These are phyloP conservation scores for Drosophila lacicola DNA, from an alignment of 2,888 invertebrate species.

Conservation along the genomic window DNA sequence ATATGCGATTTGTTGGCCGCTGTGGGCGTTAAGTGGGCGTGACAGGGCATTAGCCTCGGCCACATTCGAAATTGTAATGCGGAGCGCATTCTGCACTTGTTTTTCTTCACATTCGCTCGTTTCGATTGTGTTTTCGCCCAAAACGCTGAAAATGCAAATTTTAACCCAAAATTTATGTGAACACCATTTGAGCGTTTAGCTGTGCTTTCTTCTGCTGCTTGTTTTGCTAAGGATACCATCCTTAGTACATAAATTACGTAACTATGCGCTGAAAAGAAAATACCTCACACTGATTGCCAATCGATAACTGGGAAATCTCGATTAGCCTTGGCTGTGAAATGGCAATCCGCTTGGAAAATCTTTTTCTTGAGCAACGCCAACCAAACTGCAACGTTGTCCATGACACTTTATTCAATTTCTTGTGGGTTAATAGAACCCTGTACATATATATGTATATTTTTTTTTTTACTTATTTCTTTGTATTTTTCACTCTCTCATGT, in stretches of 20 bases:
- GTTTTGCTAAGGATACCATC: constrained; percentile 2
- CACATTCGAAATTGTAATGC: constrained; percentile 35
- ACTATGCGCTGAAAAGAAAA: constrained; percentile 6
- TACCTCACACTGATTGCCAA: constrained; percentile 2
- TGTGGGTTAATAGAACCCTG: constrained; percentile 17
- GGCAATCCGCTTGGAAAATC: constrained; percentile 8
- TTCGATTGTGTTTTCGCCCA: constrained; percentile 14
- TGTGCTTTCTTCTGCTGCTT: constrained; percentile 2
- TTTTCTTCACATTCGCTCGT: constrained; percentile 37
- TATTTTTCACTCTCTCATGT: constrained; percentile 21
- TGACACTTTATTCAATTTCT: constrained; percentile 44
- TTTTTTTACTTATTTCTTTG: background rate
- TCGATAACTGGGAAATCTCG: constrained; percentile 16
- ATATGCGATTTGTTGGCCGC: constrained; percentile 33
- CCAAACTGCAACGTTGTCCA: constrained; percentile 14
- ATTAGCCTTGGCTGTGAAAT: constrained; percentile 16
- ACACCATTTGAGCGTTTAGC: constrained; percentile 28
- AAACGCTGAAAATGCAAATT: constrained; percentile 38
- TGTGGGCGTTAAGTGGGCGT: constrained; percentile 14
- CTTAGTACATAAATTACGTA: constrained; percentile 24
- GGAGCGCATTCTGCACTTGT: constrained; percentile 38
- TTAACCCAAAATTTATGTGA: constrained; percentile 34
- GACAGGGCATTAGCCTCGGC: constrained; percentile 19
- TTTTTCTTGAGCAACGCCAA: constrained; percentile 1
- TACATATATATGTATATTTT: background rate